These are phyloP conservation scores for Lampropteryx suffumata DNA, from an alignment of 2,888 invertebrate species.

Conservation along the genomic window DNA sequence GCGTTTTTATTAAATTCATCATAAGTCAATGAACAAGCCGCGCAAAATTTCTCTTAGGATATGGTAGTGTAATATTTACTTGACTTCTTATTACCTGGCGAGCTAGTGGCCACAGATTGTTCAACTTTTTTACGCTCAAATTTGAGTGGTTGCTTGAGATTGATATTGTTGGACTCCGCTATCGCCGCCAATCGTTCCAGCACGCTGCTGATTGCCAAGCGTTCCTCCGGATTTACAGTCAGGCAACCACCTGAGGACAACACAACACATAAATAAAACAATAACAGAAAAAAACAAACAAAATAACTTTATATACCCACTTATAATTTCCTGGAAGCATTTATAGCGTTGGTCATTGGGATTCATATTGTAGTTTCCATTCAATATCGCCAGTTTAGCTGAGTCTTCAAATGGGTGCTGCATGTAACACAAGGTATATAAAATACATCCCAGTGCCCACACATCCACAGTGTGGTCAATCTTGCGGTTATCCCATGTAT, in stretches of 20 bases:
- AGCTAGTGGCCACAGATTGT: constrained; percentile 84
- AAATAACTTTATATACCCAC: constrained; percentile 77
- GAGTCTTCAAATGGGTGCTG: constrained; percentile 98
- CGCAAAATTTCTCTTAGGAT: constrained; percentile 67
- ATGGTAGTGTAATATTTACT: constrained; percentile 85
- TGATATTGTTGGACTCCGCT: constrained; percentile 92
- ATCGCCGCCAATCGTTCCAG: constrained; percentile 94
- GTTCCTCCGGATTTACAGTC: constrained; percentile 90
- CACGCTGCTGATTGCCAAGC: constrained; percentile 90
- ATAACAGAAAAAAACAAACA: background rate
- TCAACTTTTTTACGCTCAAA: constrained; percentile 85
- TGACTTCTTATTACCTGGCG: constrained; percentile 84
- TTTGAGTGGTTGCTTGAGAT: constrained; percentile 90
- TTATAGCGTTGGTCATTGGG: constrained; percentile 90
- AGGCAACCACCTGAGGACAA: constrained; percentile 87
- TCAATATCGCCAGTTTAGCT: constrained; percentile 96
- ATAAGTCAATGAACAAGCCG: constrained; percentile 43
- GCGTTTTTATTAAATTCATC: constrained; percentile 21
- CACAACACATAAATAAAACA: constrained; percentile 10
- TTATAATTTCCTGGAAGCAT: constrained; percentile 94
- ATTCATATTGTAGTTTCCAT: constrained; percentile 96
- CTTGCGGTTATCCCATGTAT: constrained; percentile 97
- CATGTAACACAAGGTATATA: constrained; percentile 95
- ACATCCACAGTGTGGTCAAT: constrained; percentile 96
- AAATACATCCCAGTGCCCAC: constrained; percentile 98